phyloP scores from a whole-genome alignment of 2,113 vertebrate species.

The Prunella fulvescens region DNA sequence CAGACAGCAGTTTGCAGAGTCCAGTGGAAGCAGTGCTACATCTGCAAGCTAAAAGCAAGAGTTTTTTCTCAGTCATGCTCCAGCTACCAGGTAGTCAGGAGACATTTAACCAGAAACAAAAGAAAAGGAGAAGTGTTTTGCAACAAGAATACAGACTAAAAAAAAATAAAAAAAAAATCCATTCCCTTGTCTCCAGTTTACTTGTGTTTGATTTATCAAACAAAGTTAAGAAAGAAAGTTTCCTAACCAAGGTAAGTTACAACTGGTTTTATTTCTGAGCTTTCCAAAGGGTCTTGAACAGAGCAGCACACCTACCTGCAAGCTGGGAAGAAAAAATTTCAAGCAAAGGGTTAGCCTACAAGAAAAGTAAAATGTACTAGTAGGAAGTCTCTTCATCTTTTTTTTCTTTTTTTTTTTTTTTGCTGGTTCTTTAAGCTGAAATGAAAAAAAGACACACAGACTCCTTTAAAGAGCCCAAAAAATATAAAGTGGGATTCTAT shows the following conservation, averaged over 20 bases:
- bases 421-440: background rate
- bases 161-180: background rate
- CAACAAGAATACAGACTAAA: no score
- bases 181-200: background rate
- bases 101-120: background rate
- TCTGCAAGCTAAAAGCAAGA: background rate
- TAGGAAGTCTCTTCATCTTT: background rate
- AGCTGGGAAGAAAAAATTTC: background rate
- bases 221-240: background rate
- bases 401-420: background rate
- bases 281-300: background rate
- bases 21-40: background rate
- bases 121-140: background rate
- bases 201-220: background rate
- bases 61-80: background rate
- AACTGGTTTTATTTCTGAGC: background rate
- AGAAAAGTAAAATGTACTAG: background rate
- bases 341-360: background rate
- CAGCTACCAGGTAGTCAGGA: background rate
- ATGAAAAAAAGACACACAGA: background rate
- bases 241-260: background rate
- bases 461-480: slow-evolving; percentile 3
- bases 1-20: background rate
- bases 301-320: background rate
- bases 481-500: background rate